Base-by-base conservation (phyloP, 1,140 invertebrate genomes). In the Drosophila subpulchrella region DNA sequence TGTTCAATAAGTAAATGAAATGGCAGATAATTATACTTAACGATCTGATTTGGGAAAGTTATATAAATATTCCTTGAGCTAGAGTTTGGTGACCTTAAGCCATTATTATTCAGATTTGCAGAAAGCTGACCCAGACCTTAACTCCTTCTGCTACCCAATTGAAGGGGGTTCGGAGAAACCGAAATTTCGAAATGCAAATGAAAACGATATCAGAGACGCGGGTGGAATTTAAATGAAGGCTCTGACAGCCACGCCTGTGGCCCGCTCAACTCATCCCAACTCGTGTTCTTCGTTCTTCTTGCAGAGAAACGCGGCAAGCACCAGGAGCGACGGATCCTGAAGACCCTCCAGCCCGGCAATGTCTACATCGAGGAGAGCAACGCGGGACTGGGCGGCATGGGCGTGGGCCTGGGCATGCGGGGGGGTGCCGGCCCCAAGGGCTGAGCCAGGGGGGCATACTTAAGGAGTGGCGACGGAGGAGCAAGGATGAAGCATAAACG, bases 351-450 rank as follows among this genome's bases (percentile, higher is more conserved):
- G 58, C 90, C 90, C 53, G 90, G 90, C 44, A 91, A 91, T 41
- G 90, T 91, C 15, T 91, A 91, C 68, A 91, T 91, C 59, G 90
- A 91, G 76, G 90, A 91, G 77, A 90, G 72, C 66, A 88, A 88
- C 27, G 74, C 66, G 53, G 39, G 58, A 20, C 24, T 65, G 48
- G 55, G 70, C n/a, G 65, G 36, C 41, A 32, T 68, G 2, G 78
- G 58, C 12, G 41, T 65, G 2, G 75, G 55, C 15, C 15, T 55
- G 11, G 70, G 78, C 7, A 13, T 65, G 1, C 67, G 78, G 36
- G 32, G 70, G 0, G 27, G 38, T n/a, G 27, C 66, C 10, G 50
- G 59, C 38, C 74, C 54, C 39, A 86, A 78, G 78, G 83, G 79
- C 44, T 86, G 62, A 78, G 46, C 20, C 0, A 3, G 11, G 7